These are phyloP conservation scores for Crenuchus spilurus DNA, from an alignment of 2,797 vertebrate genomes.

Conservation along the genomic window DNA sequence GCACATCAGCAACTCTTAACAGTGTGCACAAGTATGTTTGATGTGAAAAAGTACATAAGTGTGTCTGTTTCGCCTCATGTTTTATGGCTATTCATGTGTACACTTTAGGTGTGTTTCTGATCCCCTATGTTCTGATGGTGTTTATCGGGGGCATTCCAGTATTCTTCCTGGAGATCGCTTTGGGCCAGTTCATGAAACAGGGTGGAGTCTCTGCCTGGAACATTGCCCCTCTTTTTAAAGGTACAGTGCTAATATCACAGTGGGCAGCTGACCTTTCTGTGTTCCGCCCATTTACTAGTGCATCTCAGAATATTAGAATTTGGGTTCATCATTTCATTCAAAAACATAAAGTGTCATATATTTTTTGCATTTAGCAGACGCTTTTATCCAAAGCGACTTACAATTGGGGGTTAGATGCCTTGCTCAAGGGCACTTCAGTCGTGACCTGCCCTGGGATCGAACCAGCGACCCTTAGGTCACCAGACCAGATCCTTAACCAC, in stretches of 20 bases:
- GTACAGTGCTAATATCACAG: conserved; percentile 60
- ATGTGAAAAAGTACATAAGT: not conserved
- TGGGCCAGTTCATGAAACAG: conserved; percentile 94
- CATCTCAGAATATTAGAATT: too few relatives aligned
- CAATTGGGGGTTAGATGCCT: too few relatives aligned
- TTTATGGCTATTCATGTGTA: not conserved
- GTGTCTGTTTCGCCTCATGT: not conserved
- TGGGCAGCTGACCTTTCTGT: not conserved
- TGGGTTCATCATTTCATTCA: too few relatives aligned
- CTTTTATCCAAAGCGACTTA: too few relatives aligned
- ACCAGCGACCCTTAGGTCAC: too few relatives aligned
- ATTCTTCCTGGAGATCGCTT: conserved; percentile 91
- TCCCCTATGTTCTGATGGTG: conserved; percentile 89
- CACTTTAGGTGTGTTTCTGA: conserved; percentile 87
- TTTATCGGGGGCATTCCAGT: conserved; percentile 90
- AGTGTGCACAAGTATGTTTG: not conserved
- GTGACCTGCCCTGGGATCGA: too few relatives aligned
- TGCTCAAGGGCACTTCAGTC: too few relatives aligned
- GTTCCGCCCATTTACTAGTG: not conserved
- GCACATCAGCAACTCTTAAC: not conserved
- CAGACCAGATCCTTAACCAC: too few relatives aligned
- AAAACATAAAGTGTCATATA: too few relatives aligned
- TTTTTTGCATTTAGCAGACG: too few relatives aligned
- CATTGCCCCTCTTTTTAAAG: conserved; percentile 92
- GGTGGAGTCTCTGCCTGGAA: conserved; percentile 91